Conservation (phyloP, 1,140 invertebrate genomes). For the Lepidurus apus region DNA sequence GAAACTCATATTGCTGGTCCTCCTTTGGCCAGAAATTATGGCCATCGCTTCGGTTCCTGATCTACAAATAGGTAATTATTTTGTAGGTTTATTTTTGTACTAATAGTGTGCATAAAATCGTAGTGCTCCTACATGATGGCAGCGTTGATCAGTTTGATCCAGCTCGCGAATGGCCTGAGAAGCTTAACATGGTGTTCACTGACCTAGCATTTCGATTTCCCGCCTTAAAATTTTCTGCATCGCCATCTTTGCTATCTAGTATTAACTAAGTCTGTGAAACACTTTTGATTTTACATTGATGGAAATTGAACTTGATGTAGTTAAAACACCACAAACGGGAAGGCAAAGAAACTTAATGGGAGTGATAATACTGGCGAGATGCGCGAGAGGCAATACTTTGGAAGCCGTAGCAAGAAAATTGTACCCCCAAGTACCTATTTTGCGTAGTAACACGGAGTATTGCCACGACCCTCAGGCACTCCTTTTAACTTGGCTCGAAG, state of each 20-base stretch:
- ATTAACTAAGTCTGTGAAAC: not conserved
- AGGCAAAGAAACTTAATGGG: not conserved
- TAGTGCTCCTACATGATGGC: not conserved
- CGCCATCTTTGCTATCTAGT: not conserved
- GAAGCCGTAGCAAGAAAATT: not conserved
- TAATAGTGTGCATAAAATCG: too few species aligned
- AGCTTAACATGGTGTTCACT: not conserved
- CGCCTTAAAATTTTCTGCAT: not conserved
- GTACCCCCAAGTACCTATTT: not conserved
- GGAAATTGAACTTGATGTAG: not conserved
- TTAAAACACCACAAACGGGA: not conserved
- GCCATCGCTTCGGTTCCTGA: too few species aligned
- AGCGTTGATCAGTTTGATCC: not conserved
- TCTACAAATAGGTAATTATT: too few species aligned
- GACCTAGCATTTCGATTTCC: not conserved
- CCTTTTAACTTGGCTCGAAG: not conserved
- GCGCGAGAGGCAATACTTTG: not conserved
- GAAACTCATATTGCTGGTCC: too few species aligned
- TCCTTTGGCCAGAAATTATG: too few species aligned
- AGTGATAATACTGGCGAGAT: not conserved
- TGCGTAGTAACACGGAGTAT: not conserved
- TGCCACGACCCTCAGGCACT: not conserved
- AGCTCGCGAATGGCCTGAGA: not conserved
- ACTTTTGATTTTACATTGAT: not conserved
- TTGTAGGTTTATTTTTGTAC: too few species aligned